These are phyloP conservation scores for Pantelozetes paolii DNA, from an alignment of 2,888 invertebrate genomes.

Conservation along the genomic window DNA sequence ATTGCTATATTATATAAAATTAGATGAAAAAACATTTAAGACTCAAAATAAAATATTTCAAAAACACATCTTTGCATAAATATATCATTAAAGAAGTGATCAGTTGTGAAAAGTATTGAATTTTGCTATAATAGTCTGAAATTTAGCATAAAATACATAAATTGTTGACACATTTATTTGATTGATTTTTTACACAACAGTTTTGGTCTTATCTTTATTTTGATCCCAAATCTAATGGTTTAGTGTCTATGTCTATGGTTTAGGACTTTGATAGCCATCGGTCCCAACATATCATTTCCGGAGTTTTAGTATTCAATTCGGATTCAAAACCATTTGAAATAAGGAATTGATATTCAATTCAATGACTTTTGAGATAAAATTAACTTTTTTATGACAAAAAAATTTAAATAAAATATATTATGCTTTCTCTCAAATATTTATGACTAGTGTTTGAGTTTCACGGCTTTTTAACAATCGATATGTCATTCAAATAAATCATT, in stretches of 20 bases:
- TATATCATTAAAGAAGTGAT: not conserved
- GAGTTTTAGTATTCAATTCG: not conserved
- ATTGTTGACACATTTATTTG: constrained; percentile 7
- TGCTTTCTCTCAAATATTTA: too few relatives aligned
- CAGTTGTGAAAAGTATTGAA: not conserved
- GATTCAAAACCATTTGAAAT: not conserved
- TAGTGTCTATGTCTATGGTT: too few relatives aligned
- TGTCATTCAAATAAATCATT: too few relatives aligned
- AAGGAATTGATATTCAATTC: not conserved
- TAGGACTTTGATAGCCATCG: not conserved
- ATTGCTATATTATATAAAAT: not conserved
- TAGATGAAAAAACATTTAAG: not conserved
- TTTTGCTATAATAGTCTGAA: not conserved
- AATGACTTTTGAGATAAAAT: not conserved
- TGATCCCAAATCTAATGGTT: constrained; percentile 8
- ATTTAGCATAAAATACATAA: not conserved
- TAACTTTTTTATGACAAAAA: not conserved
- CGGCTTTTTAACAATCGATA: too few relatives aligned
- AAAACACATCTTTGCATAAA: constrained; percentile 15
- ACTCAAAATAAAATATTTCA: not conserved
- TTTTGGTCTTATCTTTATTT: not conserved
- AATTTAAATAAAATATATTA: not conserved
- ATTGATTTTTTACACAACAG: constrained; percentile 12
- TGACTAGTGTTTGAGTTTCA: too few relatives aligned
- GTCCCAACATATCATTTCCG: constrained; percentile 9